A percentile compares a stretch with the other conserved stretches of the same genome.
phyloP scores from a whole-genome alignment of 2,888 invertebrate species.

The Hemistola chrysoprasaria region DNA sequence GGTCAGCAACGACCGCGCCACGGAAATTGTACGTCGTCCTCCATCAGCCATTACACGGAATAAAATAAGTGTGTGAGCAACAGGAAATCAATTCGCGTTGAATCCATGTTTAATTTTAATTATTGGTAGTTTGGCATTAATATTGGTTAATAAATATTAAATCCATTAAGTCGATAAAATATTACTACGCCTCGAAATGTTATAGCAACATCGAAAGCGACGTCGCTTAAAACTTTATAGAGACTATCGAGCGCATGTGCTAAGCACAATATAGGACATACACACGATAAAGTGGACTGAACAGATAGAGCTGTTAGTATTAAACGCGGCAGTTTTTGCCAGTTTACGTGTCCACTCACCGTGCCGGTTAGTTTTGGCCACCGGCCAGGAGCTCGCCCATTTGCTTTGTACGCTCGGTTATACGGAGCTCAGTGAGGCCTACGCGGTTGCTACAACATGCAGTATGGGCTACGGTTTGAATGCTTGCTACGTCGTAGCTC shows the following conservation, averaged over 20 bases:
- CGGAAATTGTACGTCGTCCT: constrained; percentile 79
- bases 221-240: constrained; percentile 16
- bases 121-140: constrained; percentile 6
- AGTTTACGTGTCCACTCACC: constrained; percentile 48
- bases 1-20: constrained; percentile 55
- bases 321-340: constrained; percentile 42
- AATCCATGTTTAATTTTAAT: constrained; percentile 9
- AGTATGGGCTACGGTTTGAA: constrained; percentile 7
- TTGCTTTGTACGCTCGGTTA: constrained; percentile 42
- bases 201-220: no score
- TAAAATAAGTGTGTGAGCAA: constrained; percentile 40
- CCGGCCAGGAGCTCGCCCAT: constrained; percentile 44
- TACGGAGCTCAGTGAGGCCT: constrained; percentile 35
- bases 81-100: constrained; percentile 29
- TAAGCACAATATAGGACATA: constrained; percentile 27
- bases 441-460: constrained; percentile 12
- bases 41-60: constrained; percentile 51
- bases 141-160: no score
- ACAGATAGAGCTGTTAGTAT: constrained; percentile 36
- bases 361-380: constrained; percentile 48
- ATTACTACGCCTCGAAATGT: no score
- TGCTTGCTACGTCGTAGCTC: no score
- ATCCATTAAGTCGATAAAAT: no score
- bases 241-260: constrained; percentile 27
- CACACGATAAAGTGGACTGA: constrained; percentile 30